phyloP scores from a whole-genome alignment of 35 echinoderm and acorn worm species.

The Patiria miniata region DNA sequence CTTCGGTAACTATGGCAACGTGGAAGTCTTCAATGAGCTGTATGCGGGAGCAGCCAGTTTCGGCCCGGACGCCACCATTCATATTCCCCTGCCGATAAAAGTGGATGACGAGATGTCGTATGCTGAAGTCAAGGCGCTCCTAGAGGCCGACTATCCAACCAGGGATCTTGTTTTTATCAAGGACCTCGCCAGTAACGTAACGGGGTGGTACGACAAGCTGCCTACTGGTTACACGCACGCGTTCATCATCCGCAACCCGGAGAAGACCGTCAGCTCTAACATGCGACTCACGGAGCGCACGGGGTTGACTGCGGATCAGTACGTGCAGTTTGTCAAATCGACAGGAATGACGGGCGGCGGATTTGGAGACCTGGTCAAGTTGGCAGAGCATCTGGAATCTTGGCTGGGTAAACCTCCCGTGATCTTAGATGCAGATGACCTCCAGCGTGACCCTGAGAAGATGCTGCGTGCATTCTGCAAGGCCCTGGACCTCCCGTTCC shows the following conservation, averaged over 20 bases:
- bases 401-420: too few species aligned
- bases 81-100: neutral
- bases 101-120: slow-evolving; percentile 47
- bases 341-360: slow-evolving; percentile 24
- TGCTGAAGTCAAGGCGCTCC: slow-evolving; percentile 49
- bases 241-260: too few species aligned
- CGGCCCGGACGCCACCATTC: slow-evolving; percentile 51
- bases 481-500: too few species aligned
- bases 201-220: slow-evolving; percentile 53
- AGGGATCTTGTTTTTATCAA: slow-evolving; percentile 75
- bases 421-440: too few species aligned
- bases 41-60: slow-evolving; percentile 63
- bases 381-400: too few species aligned
- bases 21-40: slow-evolving; percentile 75
- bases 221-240: too few species aligned
- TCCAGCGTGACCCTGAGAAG: too few species aligned
- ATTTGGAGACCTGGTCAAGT: too few species aligned
- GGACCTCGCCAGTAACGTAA: slow-evolving; percentile 57
- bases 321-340: neutral
- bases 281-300: neutral
- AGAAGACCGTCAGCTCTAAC: slow-evolving; percentile 43
- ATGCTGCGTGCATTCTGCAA: too few species aligned
- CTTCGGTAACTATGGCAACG: too few species aligned
- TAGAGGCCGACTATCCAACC: slow-evolving; percentile 64
- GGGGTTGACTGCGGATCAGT: neutral